Evolutionary conservation across 2,888 invertebrate genomes (phyloP), one percentile per base, ranked within the genome.

Genomic region (Pammene fasciana): DNA sequence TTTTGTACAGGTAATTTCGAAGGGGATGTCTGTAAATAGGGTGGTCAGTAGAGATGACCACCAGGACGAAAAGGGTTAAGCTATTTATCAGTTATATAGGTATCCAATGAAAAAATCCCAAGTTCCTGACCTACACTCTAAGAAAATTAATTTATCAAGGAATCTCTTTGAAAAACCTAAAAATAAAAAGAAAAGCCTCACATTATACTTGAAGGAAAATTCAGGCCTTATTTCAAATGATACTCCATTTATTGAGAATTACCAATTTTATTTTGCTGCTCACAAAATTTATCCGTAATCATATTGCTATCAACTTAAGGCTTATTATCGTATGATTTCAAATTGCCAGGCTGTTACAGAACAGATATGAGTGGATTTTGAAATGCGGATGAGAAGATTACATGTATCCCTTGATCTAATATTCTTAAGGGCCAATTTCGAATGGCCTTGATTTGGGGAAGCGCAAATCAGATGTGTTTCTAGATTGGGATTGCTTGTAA

Each of bases 131-230:
- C n/a, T n/a, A n/a, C n/a, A n/a, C n/a, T n/a, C n/a, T n/a, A n/a
- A n/a, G n/a, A n/a, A n/a, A 60, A 48, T 48, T 7, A 60, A 11
- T 60, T 36, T 3, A 48, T 16, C 36, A 48, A 48, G 45, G 34
- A 26, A 57, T 57, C 16, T 46, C 46, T 60, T 60, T 38, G 11
- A 16, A 36, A 36, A 38, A 7, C 7, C 16, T 13, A 16, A 11
- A 59, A 59, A 61, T 36, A 16, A 57, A 57, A 65, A 38, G 46
- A n/a, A 50, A 57, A 60, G 6, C 54, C 50, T 52, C 18, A 43
- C 36, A 54, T 52, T 60, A 55, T 55, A 55, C 46, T 61, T 26
- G 13, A 55, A 26, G 26, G 26, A 61, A 62, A 46, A 36, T 26
- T 34, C 36, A 10, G 18, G 4, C 38, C 59, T n/a, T 14, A 43